phyloP scores from a whole-genome alignment of 2,888 invertebrate genomes.

The Volucella zonaria region DNA sequence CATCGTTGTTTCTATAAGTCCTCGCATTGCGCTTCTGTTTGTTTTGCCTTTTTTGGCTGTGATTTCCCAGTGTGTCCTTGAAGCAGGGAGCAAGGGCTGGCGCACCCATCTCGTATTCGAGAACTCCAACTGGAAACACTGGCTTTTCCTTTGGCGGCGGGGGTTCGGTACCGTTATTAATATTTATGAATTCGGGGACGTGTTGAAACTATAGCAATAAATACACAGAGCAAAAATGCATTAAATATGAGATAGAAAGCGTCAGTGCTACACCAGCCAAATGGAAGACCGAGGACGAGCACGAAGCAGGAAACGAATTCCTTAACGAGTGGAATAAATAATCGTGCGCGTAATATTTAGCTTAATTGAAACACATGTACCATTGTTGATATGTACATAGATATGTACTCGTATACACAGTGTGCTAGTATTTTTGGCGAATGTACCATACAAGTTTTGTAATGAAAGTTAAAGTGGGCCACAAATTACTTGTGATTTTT shows the following conservation, averaged over 20 bases:
- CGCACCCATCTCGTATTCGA: not conserved
- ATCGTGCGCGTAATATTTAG: constrained; percentile 32
- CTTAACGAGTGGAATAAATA: constrained; percentile 53
- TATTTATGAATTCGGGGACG: constrained; percentile 69
- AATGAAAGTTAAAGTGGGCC: constrained; percentile 41
- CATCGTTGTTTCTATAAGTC: not conserved
- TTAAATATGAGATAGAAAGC: constrained; percentile 52
- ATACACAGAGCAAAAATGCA: constrained; percentile 59
- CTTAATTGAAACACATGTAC: constrained; percentile 54
- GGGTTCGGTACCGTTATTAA: constrained; percentile 44
- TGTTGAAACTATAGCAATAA: constrained; percentile 69
- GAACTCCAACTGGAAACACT: not conserved
- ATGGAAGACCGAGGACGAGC: constrained; percentile 4
- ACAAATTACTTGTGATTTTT: constrained; percentile 19
- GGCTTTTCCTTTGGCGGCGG: constrained; percentile 11
- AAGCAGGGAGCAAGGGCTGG: constrained; percentile 34
- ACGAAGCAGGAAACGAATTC: constrained; percentile 52
- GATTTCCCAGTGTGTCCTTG: constrained; percentile 52
- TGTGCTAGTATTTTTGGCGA: not conserved
- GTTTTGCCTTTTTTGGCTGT: constrained; percentile 31
- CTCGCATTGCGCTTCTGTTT: constrained; percentile 24
- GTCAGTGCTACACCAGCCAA: not conserved
- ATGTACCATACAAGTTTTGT: not conserved
- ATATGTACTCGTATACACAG: not conserved
- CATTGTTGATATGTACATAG: no score